Evolutionary conservation across 2,888 invertebrate species (phyloP), one percentile per base, ranked within the genome.

Genomic region (Drosophila antonietae): DNA sequence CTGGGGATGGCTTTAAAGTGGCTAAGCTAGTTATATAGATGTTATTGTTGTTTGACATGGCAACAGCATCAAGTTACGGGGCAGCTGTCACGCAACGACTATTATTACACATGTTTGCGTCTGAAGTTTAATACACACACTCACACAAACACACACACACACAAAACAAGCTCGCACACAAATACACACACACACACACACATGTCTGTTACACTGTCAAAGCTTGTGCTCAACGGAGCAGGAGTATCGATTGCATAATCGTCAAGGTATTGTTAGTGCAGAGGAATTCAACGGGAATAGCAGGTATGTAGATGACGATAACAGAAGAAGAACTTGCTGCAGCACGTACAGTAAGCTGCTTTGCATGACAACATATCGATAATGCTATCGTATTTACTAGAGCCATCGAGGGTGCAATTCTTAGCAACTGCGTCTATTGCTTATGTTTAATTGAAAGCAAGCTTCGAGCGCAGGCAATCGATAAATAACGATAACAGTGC

Each of bases 21-120:
- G 51, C 18, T 20, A 28, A 55, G 47, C 47, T 61, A 43, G 70
- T 62, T 44, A 37, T n/a, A 44, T 52, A 51, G 33, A 52, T 58
- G 46, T 43, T 57, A 64, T 57, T 70, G 52, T 64, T 33, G 61
- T 35, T 47, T 20, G 23, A 60, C 60, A 49, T 60, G 47, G 23
- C 47, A 64, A 49, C 47, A 49, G 59, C 59, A 47, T 49, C 59
- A 37, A 18, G 59, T 28, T 28, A 39, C 39, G 44, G 18, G 5
- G 12, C 62, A 56, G 23, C 43, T 46, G 37, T 35, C 62, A 39
- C 39, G 37, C 31, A 47, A 51, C 49, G 31, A 10, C n/a, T 44
- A 35, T 46, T 57, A 46, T 31, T 63, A 49, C 39, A 59, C 59
- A 49, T 49, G 47, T 49, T 47, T 53, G 52, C 52, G 52, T 53